Conservation (phyloP, 2,797 vertebrate species). For the Schizothorax lantsangensis region DNA sequence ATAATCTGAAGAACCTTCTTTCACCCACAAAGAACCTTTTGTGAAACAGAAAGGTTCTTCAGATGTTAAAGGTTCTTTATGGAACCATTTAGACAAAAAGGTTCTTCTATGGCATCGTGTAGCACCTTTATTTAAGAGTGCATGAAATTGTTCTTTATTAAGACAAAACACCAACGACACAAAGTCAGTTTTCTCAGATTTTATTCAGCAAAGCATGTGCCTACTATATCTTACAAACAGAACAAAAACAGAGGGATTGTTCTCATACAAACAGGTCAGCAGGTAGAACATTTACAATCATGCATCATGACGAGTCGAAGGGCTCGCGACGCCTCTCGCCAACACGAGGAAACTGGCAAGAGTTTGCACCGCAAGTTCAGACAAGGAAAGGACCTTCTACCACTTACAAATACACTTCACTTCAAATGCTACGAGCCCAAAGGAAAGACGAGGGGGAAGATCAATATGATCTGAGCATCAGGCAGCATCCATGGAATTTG, state of each 20-base stretch:
- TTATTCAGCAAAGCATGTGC: slow-evolving; percentile 82
- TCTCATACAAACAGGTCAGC: slow-evolving; percentile 75
- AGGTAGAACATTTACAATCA: slow-evolving; percentile 75
- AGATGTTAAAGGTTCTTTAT: too few relatives aligned
- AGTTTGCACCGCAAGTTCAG: background rate
- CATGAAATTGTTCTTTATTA: background rate
- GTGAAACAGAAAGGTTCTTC: too few relatives aligned
- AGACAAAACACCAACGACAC: slow-evolving; percentile 1
- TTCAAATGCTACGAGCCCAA: slow-evolving; percentile 81
- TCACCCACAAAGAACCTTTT: too few relatives aligned
- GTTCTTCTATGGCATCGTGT: too few relatives aligned
- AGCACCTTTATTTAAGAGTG: too few relatives aligned
- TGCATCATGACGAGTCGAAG: slow-evolving; percentile 79
- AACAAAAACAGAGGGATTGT: slow-evolving; percentile 80
- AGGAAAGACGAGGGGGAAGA: slow-evolving; percentile 72
- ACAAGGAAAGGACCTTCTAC: slow-evolving; percentile 62
- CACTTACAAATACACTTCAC: slow-evolving; percentile 74
- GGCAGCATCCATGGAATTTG: slow-evolving; percentile 17
- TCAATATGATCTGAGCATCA: slow-evolving; percentile 83
- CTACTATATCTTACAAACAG: slow-evolving; percentile 77
- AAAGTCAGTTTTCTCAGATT: slow-evolving; percentile 50
- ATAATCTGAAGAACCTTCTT: too few relatives aligned
- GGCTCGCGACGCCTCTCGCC: slow-evolving; percentile 25
- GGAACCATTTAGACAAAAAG: too few relatives aligned
- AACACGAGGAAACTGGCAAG: background rate